Conservation (phyloP, 2,888 invertebrate species). For the Trissolcus brochymenae region DNA sequence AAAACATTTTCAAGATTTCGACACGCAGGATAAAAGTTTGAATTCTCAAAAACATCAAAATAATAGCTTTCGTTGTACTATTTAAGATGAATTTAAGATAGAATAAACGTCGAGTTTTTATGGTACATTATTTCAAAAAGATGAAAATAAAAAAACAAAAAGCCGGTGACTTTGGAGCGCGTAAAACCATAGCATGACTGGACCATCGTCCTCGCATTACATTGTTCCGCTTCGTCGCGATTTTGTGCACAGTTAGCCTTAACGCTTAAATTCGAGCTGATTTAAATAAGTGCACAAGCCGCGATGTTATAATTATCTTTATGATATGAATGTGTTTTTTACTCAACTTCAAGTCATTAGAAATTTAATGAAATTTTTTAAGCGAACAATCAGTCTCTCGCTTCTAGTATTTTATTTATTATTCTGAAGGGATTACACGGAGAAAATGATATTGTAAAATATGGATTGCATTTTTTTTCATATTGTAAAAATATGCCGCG, state of each 20-base stretch:
- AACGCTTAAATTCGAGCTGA: slow-evolving; percentile 39
- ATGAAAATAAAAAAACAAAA: slow-evolving; percentile 27
- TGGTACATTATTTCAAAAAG: slow-evolving; percentile 13
- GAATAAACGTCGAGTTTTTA: slow-evolving; percentile 17
- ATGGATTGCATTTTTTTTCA: neutral
- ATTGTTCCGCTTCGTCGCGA: slow-evolving; percentile 53
- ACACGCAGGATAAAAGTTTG: too few relatives aligned
- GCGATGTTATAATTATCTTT: slow-evolving; percentile 21
- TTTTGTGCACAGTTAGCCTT: slow-evolving; percentile 41
- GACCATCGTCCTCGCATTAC: slow-evolving; percentile 49
- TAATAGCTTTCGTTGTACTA: too few relatives aligned
- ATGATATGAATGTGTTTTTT: slow-evolving; percentile 5
- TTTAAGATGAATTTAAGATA: too few relatives aligned
- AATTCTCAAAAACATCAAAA: too few relatives aligned
- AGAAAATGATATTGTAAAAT: neutral
- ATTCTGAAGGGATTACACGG: neutral
- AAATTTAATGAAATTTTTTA: neutral
- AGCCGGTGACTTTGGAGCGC: slow-evolving; percentile 35
- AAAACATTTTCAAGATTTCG: too few relatives aligned
- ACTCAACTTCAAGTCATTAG: neutral
- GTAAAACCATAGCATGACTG: slow-evolving; percentile 54
- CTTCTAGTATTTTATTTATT: too few relatives aligned
- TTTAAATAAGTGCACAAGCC: slow-evolving; percentile 41
- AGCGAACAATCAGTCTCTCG: neutral
- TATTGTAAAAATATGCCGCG: neutral